Evolutionary conservation across 2,888 invertebrate species (phyloP), one percentile per base, ranked within the genome.

Genomic region (Euphydryas editha): DNA sequence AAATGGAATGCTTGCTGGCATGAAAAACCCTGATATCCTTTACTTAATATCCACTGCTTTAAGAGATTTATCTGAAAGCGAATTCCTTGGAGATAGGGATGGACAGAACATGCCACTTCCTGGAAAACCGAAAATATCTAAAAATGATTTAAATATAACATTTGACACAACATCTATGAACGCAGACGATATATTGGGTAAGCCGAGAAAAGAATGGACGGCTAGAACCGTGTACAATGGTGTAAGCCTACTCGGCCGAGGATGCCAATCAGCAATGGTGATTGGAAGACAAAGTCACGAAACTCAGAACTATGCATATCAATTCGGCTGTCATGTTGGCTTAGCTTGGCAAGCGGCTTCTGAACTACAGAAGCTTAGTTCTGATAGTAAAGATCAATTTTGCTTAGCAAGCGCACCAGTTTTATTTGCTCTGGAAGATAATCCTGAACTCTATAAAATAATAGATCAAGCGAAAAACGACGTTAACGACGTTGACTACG

Each of bases 321-420:
- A 95, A 64, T 97, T 97, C 82, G 97, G 97, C 0, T 95, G 96
- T 78, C 96, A 97, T 82, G 93, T 97, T 10, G 97, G 97, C 5
- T 90, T 96, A 59, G 96, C 97, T 1, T 96, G 96, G 95, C 97
- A 97, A 91, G 96, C 96, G 1, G 87, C 89, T 44, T 83, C 85
- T 0, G 92, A 93, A 80, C 67, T 92, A 4, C 87, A 89, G 59
- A 84, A 82, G 10, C 67, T 78, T 77, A 94, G 73, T 86, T 95
- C 86, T 86, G 95, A 82, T 93, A 96, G 59, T 94, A 92, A 90
- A 73, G 88, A 88, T 8, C 95, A 95, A 71, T 96, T 96, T 78
- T 95, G 95, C 81, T 86, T 98, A 60, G 95, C 97, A 3, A 96
- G 96, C 72, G 97, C 97, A 1, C 98, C 98, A 0, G 95, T 98